Conservation (phyloP, 2,797 vertebrate species). For the Darevskia nairensis region DNA sequence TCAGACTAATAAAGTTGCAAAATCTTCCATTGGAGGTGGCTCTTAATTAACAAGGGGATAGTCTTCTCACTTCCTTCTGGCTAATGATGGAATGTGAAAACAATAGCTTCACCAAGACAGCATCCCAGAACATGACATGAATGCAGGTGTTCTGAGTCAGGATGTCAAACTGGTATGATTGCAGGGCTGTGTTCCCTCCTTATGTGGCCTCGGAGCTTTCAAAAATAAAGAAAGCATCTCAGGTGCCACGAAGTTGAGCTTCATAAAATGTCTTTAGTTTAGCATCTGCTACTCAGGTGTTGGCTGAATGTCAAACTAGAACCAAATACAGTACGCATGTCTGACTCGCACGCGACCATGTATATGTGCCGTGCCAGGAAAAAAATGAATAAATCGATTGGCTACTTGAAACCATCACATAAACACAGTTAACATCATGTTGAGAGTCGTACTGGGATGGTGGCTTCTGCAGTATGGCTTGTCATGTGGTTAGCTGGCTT, state of each 20-base stretch:
- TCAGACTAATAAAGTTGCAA: neutral
- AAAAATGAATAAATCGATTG: too few species aligned
- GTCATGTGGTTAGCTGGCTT: neutral
- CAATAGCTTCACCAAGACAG: neutral
- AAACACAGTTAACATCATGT: neutral
- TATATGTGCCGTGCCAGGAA: too few species aligned
- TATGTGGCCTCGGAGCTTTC: neutral
- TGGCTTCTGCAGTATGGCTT: neutral
- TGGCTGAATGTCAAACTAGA: too few species aligned
- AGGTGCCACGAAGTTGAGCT: neutral
- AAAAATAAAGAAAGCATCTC: neutral
- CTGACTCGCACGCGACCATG: accelerated
- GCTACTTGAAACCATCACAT: too few species aligned
- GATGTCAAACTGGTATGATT: neutral
- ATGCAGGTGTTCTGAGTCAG: neutral
- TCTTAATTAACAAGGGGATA: neutral
- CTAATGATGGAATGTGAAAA: neutral
- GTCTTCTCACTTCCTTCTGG: neutral
- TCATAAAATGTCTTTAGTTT: neutral
- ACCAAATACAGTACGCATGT: too few species aligned
- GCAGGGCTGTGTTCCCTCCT: neutral
- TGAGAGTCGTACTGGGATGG: neutral
- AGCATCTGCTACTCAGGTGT: too few species aligned
- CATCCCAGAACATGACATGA: neutral
- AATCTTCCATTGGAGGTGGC: neutral